Evolutionary conservation across 2,113 vertebrate species (phyloP).

Genomic region (Motacilla alba): DNA sequence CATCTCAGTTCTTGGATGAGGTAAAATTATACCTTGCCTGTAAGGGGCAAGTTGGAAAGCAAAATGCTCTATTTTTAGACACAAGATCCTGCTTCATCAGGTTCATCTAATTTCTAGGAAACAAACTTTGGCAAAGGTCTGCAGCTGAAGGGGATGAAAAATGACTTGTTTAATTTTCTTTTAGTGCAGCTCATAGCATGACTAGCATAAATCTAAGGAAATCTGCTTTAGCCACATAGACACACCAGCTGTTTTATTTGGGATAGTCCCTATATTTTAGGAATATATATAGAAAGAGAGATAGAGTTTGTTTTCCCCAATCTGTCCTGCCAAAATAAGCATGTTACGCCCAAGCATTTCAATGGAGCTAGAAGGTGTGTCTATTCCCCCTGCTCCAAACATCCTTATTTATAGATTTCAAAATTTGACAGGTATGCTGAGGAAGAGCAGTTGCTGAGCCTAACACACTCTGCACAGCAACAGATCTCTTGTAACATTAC

Average conservation of each 20-base stretch:
- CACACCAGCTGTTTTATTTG: background rate
- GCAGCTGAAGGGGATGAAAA: background rate
- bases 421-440: conserved; percentile 27
- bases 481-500: conserved; percentile 55
- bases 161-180: conserved; percentile 7
- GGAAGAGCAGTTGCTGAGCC: conserved; percentile 52
- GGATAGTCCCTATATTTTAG: background rate
- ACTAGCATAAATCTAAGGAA: conserved; percentile 6
- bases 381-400: background rate
- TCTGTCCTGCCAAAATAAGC: conserved; percentile 29
- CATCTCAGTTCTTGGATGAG: background rate
- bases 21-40: conserved; percentile 7
- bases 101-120: conserved; percentile 45
- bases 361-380: conserved; percentile 28
- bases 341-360: background rate
- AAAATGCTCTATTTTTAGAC: conserved; percentile 36
- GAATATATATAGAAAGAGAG: background rate
- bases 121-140: conserved; percentile 28
- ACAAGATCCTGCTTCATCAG: background rate
- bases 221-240: background rate
- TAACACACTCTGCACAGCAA: conserved; percentile 21
- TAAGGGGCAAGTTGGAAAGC: background rate
- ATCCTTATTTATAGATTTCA: conserved; percentile 49
- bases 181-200: background rate
- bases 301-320: background rate